Evolutionary conservation across 2,888 invertebrate genomes (phyloP).

Genomic region (Ochlodes sylvanus): DNA sequence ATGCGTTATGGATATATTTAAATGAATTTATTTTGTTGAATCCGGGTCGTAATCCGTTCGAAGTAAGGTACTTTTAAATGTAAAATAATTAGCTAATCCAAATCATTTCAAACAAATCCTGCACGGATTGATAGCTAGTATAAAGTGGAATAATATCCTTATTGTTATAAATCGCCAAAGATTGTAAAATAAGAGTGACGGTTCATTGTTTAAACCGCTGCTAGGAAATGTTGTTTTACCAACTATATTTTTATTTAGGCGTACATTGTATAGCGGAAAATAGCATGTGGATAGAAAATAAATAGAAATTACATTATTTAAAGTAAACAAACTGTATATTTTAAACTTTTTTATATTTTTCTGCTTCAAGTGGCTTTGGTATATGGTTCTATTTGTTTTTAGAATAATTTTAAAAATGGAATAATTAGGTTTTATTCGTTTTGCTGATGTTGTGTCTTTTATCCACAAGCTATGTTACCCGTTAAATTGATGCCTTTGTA

Average conservation of each 20-base stretch:
- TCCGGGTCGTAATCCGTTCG: background rate
- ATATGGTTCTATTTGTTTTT: too few species aligned
- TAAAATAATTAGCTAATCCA: conserved; percentile 37
- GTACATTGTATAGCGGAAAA: conserved; percentile 10
- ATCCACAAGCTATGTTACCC: conserved; percentile 14
- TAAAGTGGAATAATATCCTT: conserved; percentile 61
- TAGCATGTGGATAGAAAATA: conserved; percentile 15
- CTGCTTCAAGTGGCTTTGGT: background rate
- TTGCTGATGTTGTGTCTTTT: background rate
- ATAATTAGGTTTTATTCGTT: background rate
- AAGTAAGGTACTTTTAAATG: conserved; percentile 32
- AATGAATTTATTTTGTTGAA: background rate
- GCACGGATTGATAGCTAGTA: conserved; percentile 64
- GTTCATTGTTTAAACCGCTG: conserved; percentile 69
- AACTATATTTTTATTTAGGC: conserved; percentile 47
- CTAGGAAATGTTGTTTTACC: conserved; percentile 65
- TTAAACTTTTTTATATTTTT: background rate
- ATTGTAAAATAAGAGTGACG: conserved; percentile 74
- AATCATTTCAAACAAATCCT: conserved; percentile 38
- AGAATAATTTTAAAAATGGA: background rate
- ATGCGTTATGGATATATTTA: background rate
- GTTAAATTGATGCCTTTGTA: conserved; percentile 24
- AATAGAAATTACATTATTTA: too few species aligned
- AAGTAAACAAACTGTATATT: background rate
- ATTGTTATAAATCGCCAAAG: conserved; percentile 83